A percentile compares a stretch with the other conserved stretches of the same genome.
Evolutionary conservation across 2,888 invertebrate genomes (phyloP).

Genomic region (Cerastis leucographa): DNA sequence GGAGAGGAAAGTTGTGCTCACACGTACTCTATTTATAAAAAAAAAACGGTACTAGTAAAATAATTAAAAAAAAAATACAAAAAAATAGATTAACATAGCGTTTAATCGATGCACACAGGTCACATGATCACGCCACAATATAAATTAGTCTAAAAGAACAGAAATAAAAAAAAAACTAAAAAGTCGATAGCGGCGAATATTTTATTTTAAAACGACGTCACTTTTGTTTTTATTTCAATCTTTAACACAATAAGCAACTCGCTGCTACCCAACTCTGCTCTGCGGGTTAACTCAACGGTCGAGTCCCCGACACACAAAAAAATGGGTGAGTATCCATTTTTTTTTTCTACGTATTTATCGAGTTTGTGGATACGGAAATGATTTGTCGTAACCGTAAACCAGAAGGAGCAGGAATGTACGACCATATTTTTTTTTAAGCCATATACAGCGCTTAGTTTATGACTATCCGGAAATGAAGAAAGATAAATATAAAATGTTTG

Average conservation of each 20-base stretch:
- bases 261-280: neutral
- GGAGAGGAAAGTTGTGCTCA: no score
- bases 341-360: slow-evolving; percentile 1
- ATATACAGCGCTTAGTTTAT: slow-evolving; percentile 42
- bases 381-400: slow-evolving; percentile 59
- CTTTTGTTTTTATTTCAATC: neutral
- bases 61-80: no score
- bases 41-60: no score
- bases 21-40: no score
- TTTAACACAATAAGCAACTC: neutral
- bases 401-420: neutral
- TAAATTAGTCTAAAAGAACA: no score
- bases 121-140: no score
- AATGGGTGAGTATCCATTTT: no score
- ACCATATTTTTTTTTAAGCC: slow-evolving; percentile 50
- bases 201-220: neutral
- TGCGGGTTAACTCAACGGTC: neutral
- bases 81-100: no score
- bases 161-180: no score
- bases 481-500: slow-evolving; percentile 44
- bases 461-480: slow-evolving; percentile 53
- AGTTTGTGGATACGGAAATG: slow-evolving; percentile 46
- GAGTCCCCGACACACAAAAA: neutral
- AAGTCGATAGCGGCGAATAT: no score
- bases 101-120: no score